These are phyloP conservation scores for Drosophila prolongata DNA, from an alignment of 2,888 invertebrate genomes.

Conservation along the genomic window DNA sequence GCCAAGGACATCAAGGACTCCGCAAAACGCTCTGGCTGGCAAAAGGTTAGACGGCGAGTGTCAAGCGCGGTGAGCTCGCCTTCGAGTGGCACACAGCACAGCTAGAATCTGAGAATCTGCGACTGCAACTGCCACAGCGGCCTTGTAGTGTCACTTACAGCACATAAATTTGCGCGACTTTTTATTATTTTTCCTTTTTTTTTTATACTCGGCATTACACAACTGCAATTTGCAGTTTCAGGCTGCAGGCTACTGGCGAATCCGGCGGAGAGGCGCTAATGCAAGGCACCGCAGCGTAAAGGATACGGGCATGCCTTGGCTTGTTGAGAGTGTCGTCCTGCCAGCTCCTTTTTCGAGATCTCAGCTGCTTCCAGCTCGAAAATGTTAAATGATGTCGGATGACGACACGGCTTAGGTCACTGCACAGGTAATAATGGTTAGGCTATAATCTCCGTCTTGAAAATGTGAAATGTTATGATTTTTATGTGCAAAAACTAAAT, in stretches of 20 bases:
- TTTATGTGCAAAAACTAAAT: too few species aligned
- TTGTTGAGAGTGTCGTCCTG: conserved; percentile 35
- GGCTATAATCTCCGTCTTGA: not conserved
- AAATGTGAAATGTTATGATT: too few species aligned
- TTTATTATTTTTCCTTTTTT: conserved; percentile 44
- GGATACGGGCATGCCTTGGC: conserved; percentile 61
- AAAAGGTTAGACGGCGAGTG: conserved; percentile 74
- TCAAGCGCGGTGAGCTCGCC: conserved; percentile 59
- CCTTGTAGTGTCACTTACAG: conserved; percentile 76
- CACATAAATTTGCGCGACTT: conserved; percentile 64
- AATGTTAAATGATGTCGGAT: conserved; percentile 43
- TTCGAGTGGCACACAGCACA: conserved; percentile 46
- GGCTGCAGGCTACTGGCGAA: conserved; percentile 52
- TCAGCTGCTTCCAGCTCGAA: conserved; percentile 6
- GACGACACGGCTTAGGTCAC: conserved; percentile 30
- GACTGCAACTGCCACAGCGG: conserved; percentile 50
- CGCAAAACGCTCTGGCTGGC: conserved; percentile 71
- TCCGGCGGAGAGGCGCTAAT: conserved; percentile 57
- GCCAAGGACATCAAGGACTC: conserved; percentile 66
- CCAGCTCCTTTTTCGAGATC: too few species aligned
- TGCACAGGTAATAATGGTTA: conserved; percentile 36
- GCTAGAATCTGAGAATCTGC: conserved; percentile 37
- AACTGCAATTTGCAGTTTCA: conserved; percentile 75
- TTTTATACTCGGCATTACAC: conserved; percentile 52
- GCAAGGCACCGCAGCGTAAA: conserved; percentile 77